Conservation (phyloP, 2,797 vertebrate species). For the Scarus forsteni region DNA sequence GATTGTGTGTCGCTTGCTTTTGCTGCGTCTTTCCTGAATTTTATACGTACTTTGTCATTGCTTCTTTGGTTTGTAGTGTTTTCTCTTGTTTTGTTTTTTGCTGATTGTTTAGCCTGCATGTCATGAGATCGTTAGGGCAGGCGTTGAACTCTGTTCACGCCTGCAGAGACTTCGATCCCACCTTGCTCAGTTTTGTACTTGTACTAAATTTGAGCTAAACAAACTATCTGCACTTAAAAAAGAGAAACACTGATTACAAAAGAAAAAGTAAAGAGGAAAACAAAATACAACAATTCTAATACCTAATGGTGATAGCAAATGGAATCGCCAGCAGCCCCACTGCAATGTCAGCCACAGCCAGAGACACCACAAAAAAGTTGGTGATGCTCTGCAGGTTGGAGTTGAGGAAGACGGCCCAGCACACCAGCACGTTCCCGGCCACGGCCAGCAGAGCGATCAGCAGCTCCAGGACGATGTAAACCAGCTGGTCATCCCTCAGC, state of each 20-base stretch:
- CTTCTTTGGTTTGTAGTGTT: no score
- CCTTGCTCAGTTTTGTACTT: no score
- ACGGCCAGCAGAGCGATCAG: conserved; percentile 92
- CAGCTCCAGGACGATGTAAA: conserved; percentile 93
- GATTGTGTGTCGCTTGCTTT: no score
- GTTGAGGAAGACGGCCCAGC: conserved; percentile 95
- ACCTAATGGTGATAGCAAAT: conserved; percentile 92
- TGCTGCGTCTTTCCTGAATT: no score
- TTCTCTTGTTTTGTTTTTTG: no score
- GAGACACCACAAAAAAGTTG: conserved; percentile 96
- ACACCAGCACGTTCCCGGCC: conserved; percentile 94
- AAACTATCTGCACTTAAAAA: no score
- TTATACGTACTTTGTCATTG: no score
- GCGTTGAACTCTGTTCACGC: no score
- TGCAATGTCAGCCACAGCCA: conserved; percentile 95
- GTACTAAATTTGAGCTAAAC: no score
- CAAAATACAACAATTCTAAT: conserved; percentile 7
- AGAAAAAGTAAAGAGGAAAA: background rate
- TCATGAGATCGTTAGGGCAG: no score
- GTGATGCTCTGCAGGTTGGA: conserved; percentile 98
- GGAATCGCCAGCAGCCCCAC: conserved; percentile 96
- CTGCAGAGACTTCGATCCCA: no score
- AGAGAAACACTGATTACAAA: background rate
- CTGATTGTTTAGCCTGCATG: no score
- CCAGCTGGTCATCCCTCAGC: conserved; percentile 79